Evolutionary conservation across 2,797 vertebrate species (phyloP).

Genomic region (Avahi laniger): DNA sequence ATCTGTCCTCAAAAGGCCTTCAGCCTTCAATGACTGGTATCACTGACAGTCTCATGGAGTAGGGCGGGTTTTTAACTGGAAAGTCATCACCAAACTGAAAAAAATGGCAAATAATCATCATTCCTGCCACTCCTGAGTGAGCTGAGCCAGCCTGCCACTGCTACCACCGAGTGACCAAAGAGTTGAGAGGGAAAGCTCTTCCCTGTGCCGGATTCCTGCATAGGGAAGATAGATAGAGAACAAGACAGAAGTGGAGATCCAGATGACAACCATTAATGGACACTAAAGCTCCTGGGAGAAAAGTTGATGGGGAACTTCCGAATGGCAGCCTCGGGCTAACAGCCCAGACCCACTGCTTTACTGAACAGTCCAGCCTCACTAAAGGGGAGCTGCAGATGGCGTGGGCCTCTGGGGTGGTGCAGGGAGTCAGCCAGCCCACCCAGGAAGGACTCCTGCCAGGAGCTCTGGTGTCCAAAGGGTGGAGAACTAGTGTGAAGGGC

Average conservation of each 20-base stretch:
- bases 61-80: neutral
- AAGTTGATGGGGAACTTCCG: neutral
- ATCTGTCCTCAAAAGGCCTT: neutral
- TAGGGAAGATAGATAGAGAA: neutral
- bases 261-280: neutral
- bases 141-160: neutral
- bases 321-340: neutral
- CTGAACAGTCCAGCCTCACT: too few species aligned
- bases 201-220: neutral
- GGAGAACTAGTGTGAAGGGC: neutral
- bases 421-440: neutral
- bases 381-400: accelerated
- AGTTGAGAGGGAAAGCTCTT: neutral
- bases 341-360: neutral
- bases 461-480: too few species aligned
- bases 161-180: neutral
- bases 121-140: neutral
- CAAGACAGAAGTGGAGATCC: neutral
- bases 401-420: neutral
- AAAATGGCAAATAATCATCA: neutral
- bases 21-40: neutral
- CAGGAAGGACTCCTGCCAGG: neutral
- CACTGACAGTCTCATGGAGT: neutral
- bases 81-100: neutral
- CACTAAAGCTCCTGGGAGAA: neutral